Evolutionary conservation across 1,140 invertebrate species (phyloP), one percentile per base, ranked within the genome.

Genomic region (Diprion similis): DNA sequence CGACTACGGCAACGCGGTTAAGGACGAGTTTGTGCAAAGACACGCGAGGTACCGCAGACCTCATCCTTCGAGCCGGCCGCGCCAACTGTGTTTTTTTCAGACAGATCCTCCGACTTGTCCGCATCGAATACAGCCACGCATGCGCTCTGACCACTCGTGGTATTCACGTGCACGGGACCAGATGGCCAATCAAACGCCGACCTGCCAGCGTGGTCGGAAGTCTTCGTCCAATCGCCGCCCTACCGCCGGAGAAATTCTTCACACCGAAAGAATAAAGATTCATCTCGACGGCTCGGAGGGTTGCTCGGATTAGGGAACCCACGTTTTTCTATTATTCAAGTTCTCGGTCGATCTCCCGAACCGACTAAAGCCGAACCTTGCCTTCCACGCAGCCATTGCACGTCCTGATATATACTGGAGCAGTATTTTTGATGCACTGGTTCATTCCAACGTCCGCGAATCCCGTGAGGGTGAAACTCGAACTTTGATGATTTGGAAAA

Each of bases 51-150:
- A 19, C 66, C 10, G 11, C 15, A 45, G 66, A 68, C 66, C 66
- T 68, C 66, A 68, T 45, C 17, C 10, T 45, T 19, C 66, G 13
- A 68, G 66, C 66, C 66, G 66, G 66, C 66, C 17, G 17, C 66
- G 66, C 66, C 66, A 68, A 68, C 66, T 68, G 66, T 68, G 66
- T 18, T 68, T 68, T 68, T 68, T 68, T 68, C 66, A 13, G 4
- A 7, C 15, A 3, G 66, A 4, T 68, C 66, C 37, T 68, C 66
- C 37, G 66, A 13, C 18, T 68, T 68, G 66, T 68, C 66, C 66
- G 15, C 6, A 45, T 59, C n/a, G 51, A 59, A 6, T 59, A 0
- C 6, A 59, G n/a, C 51, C 51, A 17, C 51, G 51, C 51, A 59
- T 59, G 51, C 51, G 51, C 9, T 13, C 11, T 9, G 11, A 59